Percentiles rank a stretch among this genome's conserved stretches.
Evolutionary conservation across 2,888 invertebrate species (phyloP).

Genomic region (Rhingia rostrata): DNA sequence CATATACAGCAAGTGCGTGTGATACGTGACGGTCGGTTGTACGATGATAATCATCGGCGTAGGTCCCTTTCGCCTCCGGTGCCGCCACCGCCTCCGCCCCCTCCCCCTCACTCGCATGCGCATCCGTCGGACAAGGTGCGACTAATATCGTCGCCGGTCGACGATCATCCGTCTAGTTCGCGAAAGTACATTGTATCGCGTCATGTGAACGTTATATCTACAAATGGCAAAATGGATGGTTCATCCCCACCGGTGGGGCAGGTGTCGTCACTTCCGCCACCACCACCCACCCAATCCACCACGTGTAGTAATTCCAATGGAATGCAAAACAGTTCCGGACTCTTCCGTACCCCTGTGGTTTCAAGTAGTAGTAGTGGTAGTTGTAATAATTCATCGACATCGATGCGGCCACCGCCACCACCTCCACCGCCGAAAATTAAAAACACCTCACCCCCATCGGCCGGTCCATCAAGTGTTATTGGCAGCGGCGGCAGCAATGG

Average conservation of each 20-base stretch:
- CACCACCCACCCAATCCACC: slow-evolving; percentile 35
- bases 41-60: slow-evolving; percentile 78
- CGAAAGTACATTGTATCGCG: slow-evolving; percentile 81
- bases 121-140: slow-evolving; percentile 68
- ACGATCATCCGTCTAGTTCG: slow-evolving; percentile 76
- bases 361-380: slow-evolving; percentile 79
- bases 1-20: slow-evolving; percentile 81
- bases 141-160: slow-evolving; percentile 61
- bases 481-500: slow-evolving; percentile 55
- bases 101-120: slow-evolving; percentile 73
- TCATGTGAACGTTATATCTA: slow-evolving; percentile 81
- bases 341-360: slow-evolving; percentile 82
- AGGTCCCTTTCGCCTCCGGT: slow-evolving; percentile 67
- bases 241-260: slow-evolving; percentile 75
- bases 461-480: slow-evolving; percentile 68
- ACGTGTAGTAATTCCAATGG: slow-evolving; percentile 68
- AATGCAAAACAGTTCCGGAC: slow-evolving; percentile 69
- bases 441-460: slow-evolving; percentile 76
- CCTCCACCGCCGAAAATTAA: slow-evolving; percentile 83
- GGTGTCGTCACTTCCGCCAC: slow-evolving; percentile 66
- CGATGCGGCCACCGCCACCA: slow-evolving; percentile 83
- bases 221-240: slow-evolving; percentile 75
- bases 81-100: slow-evolving; percentile 59
- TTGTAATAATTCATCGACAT: slow-evolving; percentile 77
- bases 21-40: slow-evolving; percentile 82